Percentiles rank a stretch among this genome's conserved stretches.
These are phyloP conservation scores for Helogale parvula DNA, from an alignment of 2,113 vertebrate species.

Conservation along the genomic window DNA sequence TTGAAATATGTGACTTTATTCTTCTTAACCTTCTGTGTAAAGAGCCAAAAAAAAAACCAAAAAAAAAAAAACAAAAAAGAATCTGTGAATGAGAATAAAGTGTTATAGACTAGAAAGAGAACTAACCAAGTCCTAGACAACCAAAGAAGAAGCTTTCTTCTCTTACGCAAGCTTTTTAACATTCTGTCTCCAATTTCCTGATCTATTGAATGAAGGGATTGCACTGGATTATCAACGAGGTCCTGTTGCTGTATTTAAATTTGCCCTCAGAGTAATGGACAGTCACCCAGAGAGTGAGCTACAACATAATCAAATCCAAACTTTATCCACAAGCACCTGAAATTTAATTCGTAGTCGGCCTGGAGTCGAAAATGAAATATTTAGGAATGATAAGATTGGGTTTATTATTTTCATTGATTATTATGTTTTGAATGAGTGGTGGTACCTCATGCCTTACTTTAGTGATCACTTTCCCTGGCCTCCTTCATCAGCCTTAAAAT, in stretches of 20 bases:
- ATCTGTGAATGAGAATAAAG: background rate
- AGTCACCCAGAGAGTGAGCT: background rate
- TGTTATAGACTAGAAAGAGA: background rate
- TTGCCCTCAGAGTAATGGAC: background rate
- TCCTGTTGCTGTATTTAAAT: background rate
- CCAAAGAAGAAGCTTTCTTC: background rate
- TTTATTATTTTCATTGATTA: background rate
- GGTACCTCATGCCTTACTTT: background rate
- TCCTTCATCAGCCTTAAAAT: constrained; percentile 22
- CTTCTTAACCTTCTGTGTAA: background rate
- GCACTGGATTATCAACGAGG: background rate
- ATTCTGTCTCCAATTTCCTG: background rate
- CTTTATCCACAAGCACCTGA: background rate
- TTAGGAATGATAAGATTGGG: background rate
- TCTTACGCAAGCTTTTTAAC: background rate
- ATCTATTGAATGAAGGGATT: background rate
- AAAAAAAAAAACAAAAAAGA: background rate
- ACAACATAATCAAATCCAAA: background rate
- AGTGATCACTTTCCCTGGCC: background rate
- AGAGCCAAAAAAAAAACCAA: background rate
- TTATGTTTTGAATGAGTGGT: background rate
- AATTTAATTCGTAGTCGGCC: background rate
- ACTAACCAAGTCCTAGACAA: background rate
- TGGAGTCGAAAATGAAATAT: background rate
- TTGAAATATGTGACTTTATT: background rate